Evolutionary conservation across 2,113 vertebrate genomes (phyloP), one percentile per base, ranked within the genome.

Genomic region (Pachypanchax playfairii): DNA sequence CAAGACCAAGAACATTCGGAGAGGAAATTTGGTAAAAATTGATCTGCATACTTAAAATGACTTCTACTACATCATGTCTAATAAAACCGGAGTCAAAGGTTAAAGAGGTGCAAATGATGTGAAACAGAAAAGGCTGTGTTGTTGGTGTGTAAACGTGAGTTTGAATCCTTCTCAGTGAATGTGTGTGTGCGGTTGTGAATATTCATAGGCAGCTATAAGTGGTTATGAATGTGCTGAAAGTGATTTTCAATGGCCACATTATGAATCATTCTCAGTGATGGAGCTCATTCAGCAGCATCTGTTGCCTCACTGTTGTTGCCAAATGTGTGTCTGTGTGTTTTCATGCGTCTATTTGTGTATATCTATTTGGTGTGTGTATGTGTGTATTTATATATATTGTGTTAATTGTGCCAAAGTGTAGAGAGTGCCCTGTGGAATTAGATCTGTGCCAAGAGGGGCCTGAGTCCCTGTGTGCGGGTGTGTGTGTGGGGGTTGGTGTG

Each of bases 261-360:
- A 85, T 80, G 83, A 85, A 82, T 80, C 71, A 80, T 60, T 74
- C 53, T 52, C 58, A 24, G 77, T 61, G 72, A 80, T 82, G 43
- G 57, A 75, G 60, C 79, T 83, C 85, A 80, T 88, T 88, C 83
- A 85, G 68, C 83, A 80, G 81, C 85, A 85, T 88, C 88, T 89
- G 86, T 81, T 81, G 73, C 81, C 69, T 68, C 74, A 67, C 46
- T 36, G 59, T 39, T 41, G 57, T 72, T 85, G 84, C 84, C 83
- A 86, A 87, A 67, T 77, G 70, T 61, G 51, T 59, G 51, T 51
- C 12, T 70, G 67, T 64, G 66, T 38, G n/a, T 42, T 42, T 42
- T 42, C 39, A 36, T 61, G 54, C 28, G 60, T 65, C 62, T 56
- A 41, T 70, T 51, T 80, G 77, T 77, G 68, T 76, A 70, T 79